Evolutionary conservation across 2,113 vertebrate species (phyloP), one percentile per base, ranked within the genome.

Genomic region (Chascanopsetta lugubris): DNA sequence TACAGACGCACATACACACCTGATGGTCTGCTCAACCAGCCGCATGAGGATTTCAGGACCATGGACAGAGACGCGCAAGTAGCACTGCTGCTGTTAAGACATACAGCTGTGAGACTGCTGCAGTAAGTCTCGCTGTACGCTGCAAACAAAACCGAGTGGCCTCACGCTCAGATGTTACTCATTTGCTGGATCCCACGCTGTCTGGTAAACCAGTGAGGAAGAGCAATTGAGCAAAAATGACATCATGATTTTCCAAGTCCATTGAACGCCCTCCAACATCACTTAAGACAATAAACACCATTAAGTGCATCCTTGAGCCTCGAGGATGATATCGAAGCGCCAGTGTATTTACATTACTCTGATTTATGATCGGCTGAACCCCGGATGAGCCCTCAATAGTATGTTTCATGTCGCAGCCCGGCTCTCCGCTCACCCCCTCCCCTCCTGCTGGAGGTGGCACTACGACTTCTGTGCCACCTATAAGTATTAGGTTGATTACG

Each of bases 31-130:
- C 36, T 38, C 9, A 27, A 42, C 60, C 22, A 5, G 53, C 47
- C 30, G 32, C 50, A 8, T 60, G 53, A 65, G 54, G 68, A 61
- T 71, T 91, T 91, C 83, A 91, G 89, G n/a, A 90, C 87, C 89
- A 84, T 22, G 86, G 87, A 92, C 77, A 88, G 88, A 77, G 85
- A 67, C 76, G n/a, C n/a, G n/a, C n/a, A 61, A 46, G 27, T 51
- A 57, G 61, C n/a, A 54, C 63, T 10, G 21, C 55, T 38, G 32
- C 49, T 36, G 72, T 58, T 42, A 45, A 57, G 21, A 18, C 24
- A 58, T 36, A 8, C 60, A 79, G 59, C 58, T 73, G 32, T 56
- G 34, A 13, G 56, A 62, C 9, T 45, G 43, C 9, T 38, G 36
- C 4, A 38, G 43, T 15, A 45, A 32, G 66, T 27, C 49, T 47